A percentile compares a stretch with the other conserved stretches of the same genome.
Conservation (phyloP, 2,113 vertebrate genomes). For the Campylomormyrus numenius region DNA sequence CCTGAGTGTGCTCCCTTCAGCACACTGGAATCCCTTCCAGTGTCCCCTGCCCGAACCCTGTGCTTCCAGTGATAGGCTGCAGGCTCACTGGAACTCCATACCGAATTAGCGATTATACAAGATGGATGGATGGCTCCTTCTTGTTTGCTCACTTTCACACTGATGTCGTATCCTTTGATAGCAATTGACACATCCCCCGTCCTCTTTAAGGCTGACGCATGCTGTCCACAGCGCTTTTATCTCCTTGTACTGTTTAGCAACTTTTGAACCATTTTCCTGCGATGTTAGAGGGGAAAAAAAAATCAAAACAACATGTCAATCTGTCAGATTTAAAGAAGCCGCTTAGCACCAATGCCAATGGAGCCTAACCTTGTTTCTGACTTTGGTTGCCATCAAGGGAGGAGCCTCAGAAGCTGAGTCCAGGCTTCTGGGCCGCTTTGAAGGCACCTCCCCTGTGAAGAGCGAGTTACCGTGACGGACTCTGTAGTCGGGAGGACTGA, state of each 20-base stretch:
- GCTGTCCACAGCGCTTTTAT: background rate
- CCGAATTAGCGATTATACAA: background rate
- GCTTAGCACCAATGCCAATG: background rate
- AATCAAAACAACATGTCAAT: background rate
- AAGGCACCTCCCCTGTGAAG: background rate
- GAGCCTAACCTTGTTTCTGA: slow-evolving; percentile 8
- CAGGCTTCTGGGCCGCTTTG: background rate
- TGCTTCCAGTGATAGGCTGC: background rate
- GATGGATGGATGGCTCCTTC: background rate
- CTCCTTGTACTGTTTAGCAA: background rate
- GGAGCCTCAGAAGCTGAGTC: background rate
- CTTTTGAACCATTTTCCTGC: background rate
- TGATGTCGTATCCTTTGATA: background rate
- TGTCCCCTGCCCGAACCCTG: background rate
- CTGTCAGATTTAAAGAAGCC: slow-evolving; percentile 8
- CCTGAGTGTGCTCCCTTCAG: background rate
- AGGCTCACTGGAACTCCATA: background rate
- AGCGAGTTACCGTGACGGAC: background rate
- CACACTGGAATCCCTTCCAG: background rate
- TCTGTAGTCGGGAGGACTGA: background rate
- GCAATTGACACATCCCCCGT: background rate
- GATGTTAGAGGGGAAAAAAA: background rate
- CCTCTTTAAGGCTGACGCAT: background rate
- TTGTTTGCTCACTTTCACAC: background rate
- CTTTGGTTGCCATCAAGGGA: background rate